A percentile compares a stretch with the other conserved stretches of the same genome.
Conservation (phyloP, 2,797 vertebrate genomes). For the Microhierax caerulescens region DNA sequence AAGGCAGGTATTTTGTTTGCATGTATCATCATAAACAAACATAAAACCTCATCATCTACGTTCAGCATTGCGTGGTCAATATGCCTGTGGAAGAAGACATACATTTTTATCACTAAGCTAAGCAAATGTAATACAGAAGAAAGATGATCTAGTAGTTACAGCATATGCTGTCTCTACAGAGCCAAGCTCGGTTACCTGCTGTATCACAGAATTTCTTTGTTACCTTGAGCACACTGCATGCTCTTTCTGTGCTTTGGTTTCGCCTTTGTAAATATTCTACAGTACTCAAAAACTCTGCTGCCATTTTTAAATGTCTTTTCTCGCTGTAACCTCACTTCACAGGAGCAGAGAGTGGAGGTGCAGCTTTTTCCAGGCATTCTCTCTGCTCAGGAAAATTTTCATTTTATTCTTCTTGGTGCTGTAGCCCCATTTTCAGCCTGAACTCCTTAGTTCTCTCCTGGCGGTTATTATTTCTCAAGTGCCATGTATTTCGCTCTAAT, state of each 20-base stretch:
- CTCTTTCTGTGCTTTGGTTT: conserved; percentile 15
- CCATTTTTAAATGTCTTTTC: conserved; percentile 13
- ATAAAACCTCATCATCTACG: conserved; percentile 10
- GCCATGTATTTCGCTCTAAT: background rate
- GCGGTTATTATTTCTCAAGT: background rate
- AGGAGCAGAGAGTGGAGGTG: background rate
- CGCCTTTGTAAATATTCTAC: background rate
- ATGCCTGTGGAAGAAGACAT: conserved; percentile 7
- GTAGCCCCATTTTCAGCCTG: background rate
- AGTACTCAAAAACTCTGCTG: background rate
- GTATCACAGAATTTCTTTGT: conserved; percentile 57
- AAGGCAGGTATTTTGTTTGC: conserved; percentile 58
- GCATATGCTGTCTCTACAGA: conserved; percentile 39
- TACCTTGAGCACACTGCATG: background rate
- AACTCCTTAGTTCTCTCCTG: background rate
- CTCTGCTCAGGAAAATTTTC: background rate
- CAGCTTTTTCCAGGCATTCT: conserved; percentile 21
- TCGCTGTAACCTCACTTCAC: background rate
- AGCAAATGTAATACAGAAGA: conserved; percentile 34
- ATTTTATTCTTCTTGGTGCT: background rate
- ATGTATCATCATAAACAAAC: conserved; percentile 39
- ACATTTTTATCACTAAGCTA: conserved; percentile 27
- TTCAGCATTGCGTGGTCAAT: background rate
- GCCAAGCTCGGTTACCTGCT: conserved; percentile 41
- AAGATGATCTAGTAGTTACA: conserved; percentile 54